Conservation (phyloP, 2,797 vertebrate genomes). For the Tokudaia tokunoshimensis region DNA sequence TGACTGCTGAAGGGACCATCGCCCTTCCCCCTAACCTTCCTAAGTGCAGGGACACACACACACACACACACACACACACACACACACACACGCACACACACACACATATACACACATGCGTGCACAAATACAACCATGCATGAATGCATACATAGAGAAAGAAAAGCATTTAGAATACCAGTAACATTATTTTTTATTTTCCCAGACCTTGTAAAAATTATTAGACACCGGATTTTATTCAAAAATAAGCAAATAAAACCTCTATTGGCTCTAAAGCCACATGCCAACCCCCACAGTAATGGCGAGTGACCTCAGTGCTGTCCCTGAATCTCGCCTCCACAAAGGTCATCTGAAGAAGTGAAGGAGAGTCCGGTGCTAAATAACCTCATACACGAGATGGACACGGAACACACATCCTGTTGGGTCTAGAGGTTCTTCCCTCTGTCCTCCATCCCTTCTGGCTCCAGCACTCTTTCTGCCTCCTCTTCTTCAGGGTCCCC, state of each 20-base stretch:
- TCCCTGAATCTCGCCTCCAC: background rate
- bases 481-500: background rate
- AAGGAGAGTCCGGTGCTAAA: background rate
- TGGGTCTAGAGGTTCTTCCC: background rate
- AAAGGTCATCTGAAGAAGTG: background rate
- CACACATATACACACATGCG: too few relatives aligned
- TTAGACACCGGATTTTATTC: background rate
- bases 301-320: background rate
- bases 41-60: background rate
- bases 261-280: background rate
- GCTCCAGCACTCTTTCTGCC: background rate
- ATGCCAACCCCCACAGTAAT: too few relatives aligned
- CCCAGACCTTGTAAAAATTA: background rate
- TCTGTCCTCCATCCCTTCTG: background rate
- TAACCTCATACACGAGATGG: background rate
- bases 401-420: background rate
- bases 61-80: background rate
- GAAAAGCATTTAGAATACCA: background rate
- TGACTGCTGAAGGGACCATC: background rate
- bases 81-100: too few relatives aligned
- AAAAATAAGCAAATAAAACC: background rate
- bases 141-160: background rate
- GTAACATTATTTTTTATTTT: conserved; percentile 41
- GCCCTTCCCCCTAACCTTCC: rapidly evolving
- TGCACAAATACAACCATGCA: too few relatives aligned